These are phyloP conservation scores for Scophthalmus maximus DNA, from an alignment of 2,113 vertebrate species.

Conservation along the genomic window DNA sequence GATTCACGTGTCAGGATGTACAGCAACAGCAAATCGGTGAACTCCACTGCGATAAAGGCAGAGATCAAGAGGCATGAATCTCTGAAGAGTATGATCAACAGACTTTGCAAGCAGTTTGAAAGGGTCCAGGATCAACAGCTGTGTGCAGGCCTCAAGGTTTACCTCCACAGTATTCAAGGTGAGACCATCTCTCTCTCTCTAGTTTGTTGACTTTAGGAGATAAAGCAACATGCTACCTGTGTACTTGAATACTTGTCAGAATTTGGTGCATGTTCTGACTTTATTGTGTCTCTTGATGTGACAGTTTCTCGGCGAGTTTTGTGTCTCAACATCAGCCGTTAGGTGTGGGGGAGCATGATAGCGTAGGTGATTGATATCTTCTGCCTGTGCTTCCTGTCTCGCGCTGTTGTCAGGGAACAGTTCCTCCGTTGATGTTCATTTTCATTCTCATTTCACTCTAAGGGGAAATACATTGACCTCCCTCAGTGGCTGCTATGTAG, in stretches of 20 bases:
- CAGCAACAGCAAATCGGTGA: constrained; percentile 76
- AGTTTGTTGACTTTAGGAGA: not conserved
- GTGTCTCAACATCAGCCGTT: too few species aligned
- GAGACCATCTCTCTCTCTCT: constrained; percentile 46
- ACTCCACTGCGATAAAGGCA: constrained; percentile 82
- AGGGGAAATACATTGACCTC: not conserved
- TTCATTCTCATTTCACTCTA: not conserved
- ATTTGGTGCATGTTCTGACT: not conserved
- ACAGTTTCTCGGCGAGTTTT: not conserved
- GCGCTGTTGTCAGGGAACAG: not conserved
- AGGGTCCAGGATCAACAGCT: constrained; percentile 80
- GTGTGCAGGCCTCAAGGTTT: constrained; percentile 79
- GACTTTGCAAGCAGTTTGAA: constrained; percentile 81
- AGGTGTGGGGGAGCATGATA: too few species aligned
- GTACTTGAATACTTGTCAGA: too few species aligned
- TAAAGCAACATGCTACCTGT: not conserved
- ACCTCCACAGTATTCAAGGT: constrained; percentile 85
- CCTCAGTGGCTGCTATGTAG: not conserved
- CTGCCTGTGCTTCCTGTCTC: constrained; percentile 59
- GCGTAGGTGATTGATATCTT: constrained; percentile 41
- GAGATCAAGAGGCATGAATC: constrained; percentile 84
- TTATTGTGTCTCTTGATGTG: not conserved
- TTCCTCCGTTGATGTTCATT: not conserved
- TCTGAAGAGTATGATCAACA: constrained; percentile 78
- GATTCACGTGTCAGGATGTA: constrained; percentile 79